Conservation (phyloP, 2,888 invertebrate species). For the Caenorhabditis uteleia region DNA sequence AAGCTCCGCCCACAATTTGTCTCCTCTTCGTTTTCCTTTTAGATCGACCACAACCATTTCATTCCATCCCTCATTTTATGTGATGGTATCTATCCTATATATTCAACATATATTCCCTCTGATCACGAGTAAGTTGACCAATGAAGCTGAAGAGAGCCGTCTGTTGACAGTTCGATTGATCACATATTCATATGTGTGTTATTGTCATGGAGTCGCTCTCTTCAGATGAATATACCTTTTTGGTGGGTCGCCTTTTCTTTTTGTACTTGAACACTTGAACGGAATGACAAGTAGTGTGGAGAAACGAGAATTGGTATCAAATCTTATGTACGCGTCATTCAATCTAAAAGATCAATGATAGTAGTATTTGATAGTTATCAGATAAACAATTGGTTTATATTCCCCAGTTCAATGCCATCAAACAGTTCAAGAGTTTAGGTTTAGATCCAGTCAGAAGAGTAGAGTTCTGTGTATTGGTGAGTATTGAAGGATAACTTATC, state of each 20-base stretch:
- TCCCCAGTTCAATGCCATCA: too few species aligned
- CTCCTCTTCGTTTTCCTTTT: background rate
- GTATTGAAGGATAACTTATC: too few species aligned
- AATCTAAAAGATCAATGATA: too few species aligned
- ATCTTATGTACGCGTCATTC: too few species aligned
- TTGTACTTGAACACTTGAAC: background rate
- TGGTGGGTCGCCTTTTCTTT: background rate
- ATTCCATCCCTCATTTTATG: background rate
- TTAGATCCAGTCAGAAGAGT: too few species aligned
- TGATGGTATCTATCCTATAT: background rate
- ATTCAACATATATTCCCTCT: too few species aligned
- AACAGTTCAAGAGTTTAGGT: too few species aligned
- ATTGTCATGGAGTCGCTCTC: slow-evolving; percentile 62
- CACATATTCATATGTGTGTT: slow-evolving; percentile 4
- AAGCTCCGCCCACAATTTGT: background rate
- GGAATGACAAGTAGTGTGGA: background rate
- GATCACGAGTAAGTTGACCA: too few species aligned
- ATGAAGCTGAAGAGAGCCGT: slow-evolving; percentile 55
- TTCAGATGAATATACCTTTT: slow-evolving; percentile 50
- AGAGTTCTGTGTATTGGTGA: too few species aligned
- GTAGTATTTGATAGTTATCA: too few species aligned
- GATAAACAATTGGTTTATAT: too few species aligned
- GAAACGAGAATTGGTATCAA: too few species aligned
- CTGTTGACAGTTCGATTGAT: slow-evolving; percentile 50
- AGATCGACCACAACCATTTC: background rate